phyloP scores from a whole-genome alignment of 2,888 invertebrate genomes.

The Pachliopta kotzebuea region DNA sequence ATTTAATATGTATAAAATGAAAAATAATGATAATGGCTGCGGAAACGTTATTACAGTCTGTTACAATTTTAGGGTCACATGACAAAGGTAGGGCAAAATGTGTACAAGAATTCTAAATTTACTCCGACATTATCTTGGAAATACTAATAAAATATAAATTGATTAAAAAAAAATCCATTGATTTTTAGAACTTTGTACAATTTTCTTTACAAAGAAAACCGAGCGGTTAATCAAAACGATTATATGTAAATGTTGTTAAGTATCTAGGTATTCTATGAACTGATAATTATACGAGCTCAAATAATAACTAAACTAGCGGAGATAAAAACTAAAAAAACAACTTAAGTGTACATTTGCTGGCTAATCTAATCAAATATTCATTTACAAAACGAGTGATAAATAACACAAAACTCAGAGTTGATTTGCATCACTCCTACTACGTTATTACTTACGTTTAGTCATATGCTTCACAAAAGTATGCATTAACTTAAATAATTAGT shows the following conservation, averaged over 20 bases:
- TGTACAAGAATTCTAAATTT: neutral
- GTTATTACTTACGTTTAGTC: too few relatives aligned
- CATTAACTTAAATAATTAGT: too few relatives aligned
- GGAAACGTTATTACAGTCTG: constrained; percentile 9
- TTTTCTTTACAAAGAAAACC: neutral
- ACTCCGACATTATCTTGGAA: neutral
- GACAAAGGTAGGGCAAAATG: neutral
- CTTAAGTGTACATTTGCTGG: too few relatives aligned
- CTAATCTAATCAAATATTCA: too few relatives aligned
- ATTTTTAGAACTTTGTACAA: neutral
- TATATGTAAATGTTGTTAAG: neutral
- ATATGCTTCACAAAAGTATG: too few relatives aligned
- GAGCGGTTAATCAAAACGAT: neutral
- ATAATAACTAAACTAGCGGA: too few relatives aligned
- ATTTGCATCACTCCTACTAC: too few relatives aligned
- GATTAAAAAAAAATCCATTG: neutral
- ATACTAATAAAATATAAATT: too few relatives aligned
- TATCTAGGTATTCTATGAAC: neutral
- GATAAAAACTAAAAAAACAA: too few relatives aligned
- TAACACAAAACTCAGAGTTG: too few relatives aligned
- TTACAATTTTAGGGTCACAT: constrained; percentile 16
- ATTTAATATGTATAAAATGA: constrained; percentile 13
- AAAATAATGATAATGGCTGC: constrained; percentile 14
- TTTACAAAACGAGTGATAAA: too few relatives aligned
- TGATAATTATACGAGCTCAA: too few relatives aligned